Percentiles rank a stretch among this genome's conserved stretches.
Conservation (phyloP, 2,113 vertebrate genomes). For the Osmerus eperlanus region DNA sequence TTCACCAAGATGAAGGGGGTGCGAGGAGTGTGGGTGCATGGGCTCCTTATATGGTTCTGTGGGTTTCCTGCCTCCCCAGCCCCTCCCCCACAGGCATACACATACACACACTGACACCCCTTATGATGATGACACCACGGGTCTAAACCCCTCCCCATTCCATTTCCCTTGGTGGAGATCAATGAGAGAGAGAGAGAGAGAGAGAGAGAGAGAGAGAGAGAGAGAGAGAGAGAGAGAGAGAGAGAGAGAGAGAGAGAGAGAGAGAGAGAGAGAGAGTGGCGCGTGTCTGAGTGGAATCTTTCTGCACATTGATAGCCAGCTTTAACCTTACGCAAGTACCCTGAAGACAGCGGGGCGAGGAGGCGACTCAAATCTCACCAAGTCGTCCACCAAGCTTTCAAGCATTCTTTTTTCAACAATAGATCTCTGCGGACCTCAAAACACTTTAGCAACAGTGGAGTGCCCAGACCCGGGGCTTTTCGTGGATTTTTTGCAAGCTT, state of each 20-base stretch:
- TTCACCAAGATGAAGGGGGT: constrained; percentile 25
- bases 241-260: constrained; percentile 11
- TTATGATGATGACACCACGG: constrained; percentile 34
- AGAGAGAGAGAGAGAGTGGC: constrained; percentile 5
- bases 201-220: constrained; percentile 5
- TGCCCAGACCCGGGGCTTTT: not conserved
- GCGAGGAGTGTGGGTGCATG: not conserved
- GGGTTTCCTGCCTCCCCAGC: constrained; percentile 23
- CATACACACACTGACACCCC: not conserved
- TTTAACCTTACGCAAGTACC: constrained; percentile 44
- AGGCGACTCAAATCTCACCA: not conserved
- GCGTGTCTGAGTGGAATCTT: constrained; percentile 23
- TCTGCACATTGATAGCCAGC: constrained; percentile 51
- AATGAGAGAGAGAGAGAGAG: constrained; percentile 51
- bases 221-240: constrained; percentile 35
- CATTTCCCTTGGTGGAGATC: constrained; percentile 45
- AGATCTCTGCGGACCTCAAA: not conserved
- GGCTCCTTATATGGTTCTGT: constrained; percentile 34
- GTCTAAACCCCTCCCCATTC: constrained; percentile 28
- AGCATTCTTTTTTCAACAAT: not conserved
- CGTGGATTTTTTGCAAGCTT: constrained; percentile 53
- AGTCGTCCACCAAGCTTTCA: not conserved
- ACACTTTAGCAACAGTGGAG: not conserved
- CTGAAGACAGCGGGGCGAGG: constrained; percentile 27
- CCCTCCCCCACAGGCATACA: constrained; percentile 7